Percentiles rank a stretch among this genome's conserved stretches.
Conservation (phyloP, 2,797 vertebrate genomes). For the Decapterus maruadsi region DNA sequence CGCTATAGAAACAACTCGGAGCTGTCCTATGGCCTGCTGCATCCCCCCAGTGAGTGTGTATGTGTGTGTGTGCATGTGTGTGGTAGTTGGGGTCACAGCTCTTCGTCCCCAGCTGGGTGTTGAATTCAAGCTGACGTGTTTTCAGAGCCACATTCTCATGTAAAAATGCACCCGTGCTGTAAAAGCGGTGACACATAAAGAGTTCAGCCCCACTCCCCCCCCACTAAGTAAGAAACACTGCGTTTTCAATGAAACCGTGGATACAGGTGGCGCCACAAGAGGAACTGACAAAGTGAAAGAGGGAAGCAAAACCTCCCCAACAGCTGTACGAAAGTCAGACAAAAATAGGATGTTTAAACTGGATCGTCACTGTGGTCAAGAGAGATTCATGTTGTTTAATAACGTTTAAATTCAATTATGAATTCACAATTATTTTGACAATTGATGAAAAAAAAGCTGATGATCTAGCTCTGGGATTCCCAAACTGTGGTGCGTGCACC, state of each 20-base stretch:
- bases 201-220: neutral
- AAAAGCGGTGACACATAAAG: neutral
- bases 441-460: too few relatives aligned
- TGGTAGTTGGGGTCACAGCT: conserved; percentile 17
- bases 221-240: neutral
- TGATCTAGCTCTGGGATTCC: too few relatives aligned
- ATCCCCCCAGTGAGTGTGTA: conserved; percentile 91
- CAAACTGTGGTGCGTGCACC: too few relatives aligned
- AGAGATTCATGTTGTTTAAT: neutral
- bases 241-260: conserved; percentile 12
- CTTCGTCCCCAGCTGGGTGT: conserved; percentile 37
- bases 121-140: conserved; percentile 58
- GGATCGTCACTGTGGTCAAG: neutral
- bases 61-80: conserved; percentile 65
- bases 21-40: conserved; percentile 91
- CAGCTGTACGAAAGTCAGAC: conserved; percentile 15
- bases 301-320: conserved; percentile 6
- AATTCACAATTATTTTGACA: neutral
- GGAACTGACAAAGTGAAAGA: conserved; percentile 20
- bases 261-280: conserved; percentile 22
- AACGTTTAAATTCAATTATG: neutral
- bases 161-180: conserved; percentile 24
- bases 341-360: conserved; percentile 3
- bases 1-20: conserved; percentile 80
- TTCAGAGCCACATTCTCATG: conserved; percentile 57